Evolutionary conservation across 1,140 invertebrate genomes (phyloP).

Genomic region (Babylonia areolata): DNA sequence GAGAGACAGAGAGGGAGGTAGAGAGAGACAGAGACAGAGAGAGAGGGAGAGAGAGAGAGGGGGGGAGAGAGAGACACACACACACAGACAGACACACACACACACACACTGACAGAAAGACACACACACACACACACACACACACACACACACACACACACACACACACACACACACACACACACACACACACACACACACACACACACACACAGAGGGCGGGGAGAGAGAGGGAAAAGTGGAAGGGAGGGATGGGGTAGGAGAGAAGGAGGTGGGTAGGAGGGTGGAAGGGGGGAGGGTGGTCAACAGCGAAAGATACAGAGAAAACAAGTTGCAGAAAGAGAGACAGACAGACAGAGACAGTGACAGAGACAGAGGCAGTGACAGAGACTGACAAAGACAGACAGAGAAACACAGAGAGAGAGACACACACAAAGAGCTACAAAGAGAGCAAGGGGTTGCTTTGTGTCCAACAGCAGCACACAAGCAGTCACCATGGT

Average conservation of each 20-base stretch:
- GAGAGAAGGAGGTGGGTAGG: not conserved
- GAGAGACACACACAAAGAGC: constrained; percentile 6
- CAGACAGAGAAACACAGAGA: constrained; percentile 21
- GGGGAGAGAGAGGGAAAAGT: too few species aligned
- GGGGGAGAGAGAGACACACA: not conserved
- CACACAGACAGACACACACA: not conserved
- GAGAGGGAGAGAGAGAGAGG: constrained; percentile 20
- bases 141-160: constrained; percentile 78
- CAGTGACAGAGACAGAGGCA: constrained; percentile 14
- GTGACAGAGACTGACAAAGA: constrained; percentile 1
- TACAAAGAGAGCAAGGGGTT: too few species aligned
- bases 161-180: constrained; percentile 83
- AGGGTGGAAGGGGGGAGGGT: not conserved
- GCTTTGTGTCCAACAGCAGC: too few species aligned
- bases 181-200: too few species aligned
- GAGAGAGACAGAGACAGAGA: not conserved
- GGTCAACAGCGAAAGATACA: not conserved
- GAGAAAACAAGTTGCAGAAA: constrained; percentile 14
- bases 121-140: too few species aligned
- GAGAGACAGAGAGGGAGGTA: not conserved
- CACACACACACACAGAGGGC: too few species aligned
- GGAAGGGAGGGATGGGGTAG: not conserved
- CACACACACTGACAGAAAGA: too few species aligned
- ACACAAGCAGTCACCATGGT: too few species aligned
- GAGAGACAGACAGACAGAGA: constrained; percentile 32